phyloP scores from a whole-genome alignment of 2,113 vertebrate genomes.

The Passer montanus region DNA sequence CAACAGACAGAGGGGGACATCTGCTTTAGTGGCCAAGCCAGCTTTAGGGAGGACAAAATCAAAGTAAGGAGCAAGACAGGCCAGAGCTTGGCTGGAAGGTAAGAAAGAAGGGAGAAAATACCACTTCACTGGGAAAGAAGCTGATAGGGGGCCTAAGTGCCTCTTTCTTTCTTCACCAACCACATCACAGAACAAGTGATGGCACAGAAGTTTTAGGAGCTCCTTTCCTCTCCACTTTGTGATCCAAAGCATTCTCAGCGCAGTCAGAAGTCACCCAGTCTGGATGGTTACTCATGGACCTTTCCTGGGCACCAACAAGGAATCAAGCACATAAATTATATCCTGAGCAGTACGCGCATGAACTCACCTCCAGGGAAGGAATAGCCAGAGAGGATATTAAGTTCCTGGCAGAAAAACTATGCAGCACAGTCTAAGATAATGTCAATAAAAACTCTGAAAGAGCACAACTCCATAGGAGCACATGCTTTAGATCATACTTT shows the following conservation, averaged over 20 bases:
- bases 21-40: background rate
- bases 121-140: background rate
- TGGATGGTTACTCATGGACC: rapidly evolving
- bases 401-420: background rate
- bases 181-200: no score
- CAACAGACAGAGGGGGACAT: rapidly evolving
- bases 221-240: background rate
- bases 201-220: background rate
- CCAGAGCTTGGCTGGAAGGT: background rate
- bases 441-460: background rate
- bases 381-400: background rate
- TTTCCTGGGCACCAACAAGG: background rate
- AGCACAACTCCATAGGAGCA: background rate
- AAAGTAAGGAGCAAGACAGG: background rate
- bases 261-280: background rate
- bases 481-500: background rate
- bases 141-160: background rate
- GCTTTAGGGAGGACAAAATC: background rate
- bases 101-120: background rate
- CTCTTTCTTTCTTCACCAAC: background rate
- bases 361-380: background rate
- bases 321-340: background rate
- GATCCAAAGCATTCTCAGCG: background rate
- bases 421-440: background rate
- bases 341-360: background rate